A percentile compares a stretch with the other conserved stretches of the same genome.
These are phyloP conservation scores for Premnoplex brunnescens DNA, from an alignment of 2,797 vertebrate genomes.

Conservation along the genomic window DNA sequence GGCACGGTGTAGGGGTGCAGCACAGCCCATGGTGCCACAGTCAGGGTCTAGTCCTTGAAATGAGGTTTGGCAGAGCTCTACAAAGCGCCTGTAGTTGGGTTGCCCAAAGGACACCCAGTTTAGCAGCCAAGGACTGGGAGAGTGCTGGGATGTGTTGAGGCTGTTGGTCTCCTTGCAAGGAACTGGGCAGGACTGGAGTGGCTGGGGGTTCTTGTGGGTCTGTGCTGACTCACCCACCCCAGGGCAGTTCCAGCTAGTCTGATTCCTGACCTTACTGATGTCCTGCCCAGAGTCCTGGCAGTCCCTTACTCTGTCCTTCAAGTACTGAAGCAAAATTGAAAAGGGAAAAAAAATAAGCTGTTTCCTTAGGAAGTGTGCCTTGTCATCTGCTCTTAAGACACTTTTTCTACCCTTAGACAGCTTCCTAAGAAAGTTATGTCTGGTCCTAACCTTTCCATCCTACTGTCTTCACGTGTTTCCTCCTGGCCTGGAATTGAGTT, in stretches of 20 bases:
- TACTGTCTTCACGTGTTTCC: constrained; percentile 63
- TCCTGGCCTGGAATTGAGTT: constrained; percentile 1
- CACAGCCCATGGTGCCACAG: fast-evolving
- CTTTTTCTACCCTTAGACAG: not conserved
- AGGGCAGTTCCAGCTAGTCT: not conserved
- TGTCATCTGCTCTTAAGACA: not conserved
- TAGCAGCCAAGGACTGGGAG: not conserved
- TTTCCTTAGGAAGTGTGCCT: constrained; percentile 46
- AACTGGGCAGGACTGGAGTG: not conserved
- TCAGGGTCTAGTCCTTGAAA: fast-evolving
- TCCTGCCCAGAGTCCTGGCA: not conserved
- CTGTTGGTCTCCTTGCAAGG: fast-evolving
- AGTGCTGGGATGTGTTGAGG: not conserved
- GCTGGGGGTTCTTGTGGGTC: not conserved
- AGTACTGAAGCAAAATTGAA: not conserved
- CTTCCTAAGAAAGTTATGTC: constrained; percentile 2
- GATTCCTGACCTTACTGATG: not conserved
- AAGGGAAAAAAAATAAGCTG: not conserved
- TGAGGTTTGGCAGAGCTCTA: not conserved
- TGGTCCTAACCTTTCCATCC: constrained; percentile 64
- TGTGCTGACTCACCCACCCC: not conserved
- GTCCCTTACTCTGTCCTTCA: not conserved
- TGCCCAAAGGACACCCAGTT: not conserved
- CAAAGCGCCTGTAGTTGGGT: not conserved
- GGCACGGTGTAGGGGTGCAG: not conserved